Percentiles rank a stretch among this genome's conserved stretches.
Conservation (phyloP, 2,797 vertebrate genomes). For the Acipenser transmontanus region DNA sequence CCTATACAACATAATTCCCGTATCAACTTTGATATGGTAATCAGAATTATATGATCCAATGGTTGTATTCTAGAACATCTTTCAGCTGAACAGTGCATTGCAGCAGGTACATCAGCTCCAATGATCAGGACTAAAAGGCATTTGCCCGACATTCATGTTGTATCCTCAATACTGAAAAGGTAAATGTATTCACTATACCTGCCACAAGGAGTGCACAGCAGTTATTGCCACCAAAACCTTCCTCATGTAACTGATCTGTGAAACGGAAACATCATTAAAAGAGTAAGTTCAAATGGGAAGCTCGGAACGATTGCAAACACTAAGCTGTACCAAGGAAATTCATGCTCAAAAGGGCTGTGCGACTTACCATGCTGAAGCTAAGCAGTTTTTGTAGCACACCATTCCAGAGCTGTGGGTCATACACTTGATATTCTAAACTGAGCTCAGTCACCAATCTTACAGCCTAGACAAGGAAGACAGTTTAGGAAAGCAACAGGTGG, state of each 20-base stretch:
- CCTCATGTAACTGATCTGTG: constrained; percentile 75
- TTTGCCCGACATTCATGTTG: too few species aligned
- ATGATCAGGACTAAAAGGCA: too few species aligned
- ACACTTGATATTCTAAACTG: constrained; percentile 82
- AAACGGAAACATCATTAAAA: not conserved
- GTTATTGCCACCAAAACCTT: constrained; percentile 70
- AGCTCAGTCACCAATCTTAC: constrained; percentile 83
- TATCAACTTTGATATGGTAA: too few species aligned
- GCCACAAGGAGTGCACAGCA: constrained; percentile 76
- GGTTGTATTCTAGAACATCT: too few species aligned
- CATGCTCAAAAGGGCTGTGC: not conserved
- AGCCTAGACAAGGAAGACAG: constrained; percentile 54
- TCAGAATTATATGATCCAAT: too few species aligned
- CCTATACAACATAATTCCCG: too few species aligned
- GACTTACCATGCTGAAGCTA: constrained; percentile 78
- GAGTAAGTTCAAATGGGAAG: not conserved
- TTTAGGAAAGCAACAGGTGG: not conserved
- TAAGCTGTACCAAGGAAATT: not conserved
- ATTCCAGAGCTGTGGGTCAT: constrained; percentile 85
- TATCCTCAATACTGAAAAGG: constrained; percentile 3
- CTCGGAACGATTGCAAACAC: not conserved
- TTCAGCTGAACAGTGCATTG: too few species aligned
- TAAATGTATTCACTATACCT: constrained; percentile 58
- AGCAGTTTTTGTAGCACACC: constrained; percentile 85
- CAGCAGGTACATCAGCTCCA: too few species aligned